A percentile compares a stretch with the other conserved stretches of the same genome.
These are phyloP conservation scores for Hirundichthys speculiger DNA, from an alignment of 2,113 vertebrate species.

Conservation along the genomic window DNA sequence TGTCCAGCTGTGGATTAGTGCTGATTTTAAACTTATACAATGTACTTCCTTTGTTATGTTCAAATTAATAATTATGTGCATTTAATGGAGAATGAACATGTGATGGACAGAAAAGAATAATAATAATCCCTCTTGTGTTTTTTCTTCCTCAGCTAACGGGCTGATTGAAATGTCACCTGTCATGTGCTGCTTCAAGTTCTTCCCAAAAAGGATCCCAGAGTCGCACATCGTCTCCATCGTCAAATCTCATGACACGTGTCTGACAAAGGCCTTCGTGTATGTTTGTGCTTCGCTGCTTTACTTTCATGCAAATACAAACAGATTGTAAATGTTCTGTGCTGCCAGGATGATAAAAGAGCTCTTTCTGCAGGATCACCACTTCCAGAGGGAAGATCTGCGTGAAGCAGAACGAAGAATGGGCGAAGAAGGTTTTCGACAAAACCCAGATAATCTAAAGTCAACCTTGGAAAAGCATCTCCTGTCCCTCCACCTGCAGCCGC, in stretches of 20 bases:
- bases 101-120: neutral
- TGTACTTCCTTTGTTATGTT: too few relatives aligned
- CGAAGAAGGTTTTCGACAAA: neutral
- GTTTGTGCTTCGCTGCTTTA: neutral
- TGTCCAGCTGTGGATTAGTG: too few relatives aligned
- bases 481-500: rapidly evolving
- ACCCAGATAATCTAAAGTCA: neutral
- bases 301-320: rapidly evolving
- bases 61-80: too few relatives aligned
- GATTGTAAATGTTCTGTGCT: neutral
- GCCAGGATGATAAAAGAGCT: neutral
- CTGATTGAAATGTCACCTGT: neutral
- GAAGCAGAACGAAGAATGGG: neutral
- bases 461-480: neutral
- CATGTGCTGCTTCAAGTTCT: constrained; percentile 11
- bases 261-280: rapidly evolving
- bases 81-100: too few relatives aligned
- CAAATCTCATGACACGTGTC: neutral
- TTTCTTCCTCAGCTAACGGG: neutral
- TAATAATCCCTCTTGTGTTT: rapidly evolving
- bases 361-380: neutral
- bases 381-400: constrained; percentile 2
- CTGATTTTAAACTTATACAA: too few relatives aligned
- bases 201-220: neutral
- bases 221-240: rapidly evolving